These are phyloP conservation scores for Synergus laeviventris DNA, from an alignment of 2,888 invertebrate genomes.

Conservation along the genomic window DNA sequence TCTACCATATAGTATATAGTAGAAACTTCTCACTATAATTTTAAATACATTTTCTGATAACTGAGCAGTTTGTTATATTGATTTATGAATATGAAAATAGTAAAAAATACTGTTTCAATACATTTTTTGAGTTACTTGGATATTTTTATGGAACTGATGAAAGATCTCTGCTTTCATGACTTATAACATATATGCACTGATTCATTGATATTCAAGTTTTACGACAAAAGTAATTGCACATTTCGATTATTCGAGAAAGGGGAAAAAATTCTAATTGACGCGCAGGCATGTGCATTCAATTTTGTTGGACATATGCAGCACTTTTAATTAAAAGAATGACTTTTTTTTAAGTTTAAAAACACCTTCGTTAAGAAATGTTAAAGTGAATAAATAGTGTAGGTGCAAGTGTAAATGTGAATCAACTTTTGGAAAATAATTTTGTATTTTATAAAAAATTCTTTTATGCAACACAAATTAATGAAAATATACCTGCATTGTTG, in stretches of 20 bases:
- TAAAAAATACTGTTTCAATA: background rate
- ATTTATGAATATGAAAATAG: background rate
- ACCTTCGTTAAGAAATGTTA: too few species aligned
- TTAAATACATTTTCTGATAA: background rate
- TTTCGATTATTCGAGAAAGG: background rate
- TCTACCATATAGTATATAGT: background rate
- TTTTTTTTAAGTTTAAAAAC: too few species aligned
- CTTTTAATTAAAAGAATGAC: too few species aligned
- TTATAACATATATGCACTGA: too few species aligned
- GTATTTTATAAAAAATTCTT: background rate
- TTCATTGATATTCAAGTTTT: background rate
- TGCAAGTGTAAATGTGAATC: too few species aligned
- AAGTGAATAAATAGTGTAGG: too few species aligned
- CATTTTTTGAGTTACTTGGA: background rate
- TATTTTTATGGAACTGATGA: background rate
- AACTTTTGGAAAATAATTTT: background rate
- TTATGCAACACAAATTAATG: too few species aligned
- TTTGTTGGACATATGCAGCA: too few species aligned
- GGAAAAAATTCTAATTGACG: background rate
- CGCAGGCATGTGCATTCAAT: background rate
- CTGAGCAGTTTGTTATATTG: background rate
- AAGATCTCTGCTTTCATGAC: background rate
- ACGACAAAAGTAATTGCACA: background rate
- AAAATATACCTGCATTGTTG: too few species aligned
- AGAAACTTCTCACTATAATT: constrained; percentile 3